Evolutionary conservation across 2,797 vertebrate species (phyloP).

Genomic region (Tangara arthus): DNA sequence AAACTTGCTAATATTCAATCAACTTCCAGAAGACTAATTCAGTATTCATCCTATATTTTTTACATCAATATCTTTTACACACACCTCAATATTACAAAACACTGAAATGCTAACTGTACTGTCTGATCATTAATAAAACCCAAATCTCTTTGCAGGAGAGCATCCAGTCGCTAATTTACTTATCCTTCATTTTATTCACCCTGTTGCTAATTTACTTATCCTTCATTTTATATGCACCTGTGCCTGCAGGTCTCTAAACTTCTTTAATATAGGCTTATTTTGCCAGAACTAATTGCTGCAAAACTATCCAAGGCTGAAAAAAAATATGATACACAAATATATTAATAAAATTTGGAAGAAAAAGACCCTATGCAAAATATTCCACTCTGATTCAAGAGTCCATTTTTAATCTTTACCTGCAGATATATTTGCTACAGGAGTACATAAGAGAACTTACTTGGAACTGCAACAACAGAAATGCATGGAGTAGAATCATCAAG

Average conservation of each 20-base stretch:
- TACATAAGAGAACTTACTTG: slow-evolving; percentile 79
- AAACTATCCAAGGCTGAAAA: background rate
- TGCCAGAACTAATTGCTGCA: background rate
- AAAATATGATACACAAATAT: background rate
- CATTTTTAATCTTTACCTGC: background rate
- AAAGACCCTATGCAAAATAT: background rate
- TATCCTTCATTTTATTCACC: background rate
- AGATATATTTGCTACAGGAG: background rate
- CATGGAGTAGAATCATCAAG: slow-evolving; percentile 77
- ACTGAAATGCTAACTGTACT: background rate
- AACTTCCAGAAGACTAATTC: background rate
- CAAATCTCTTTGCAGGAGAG: background rate
- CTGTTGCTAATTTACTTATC: background rate
- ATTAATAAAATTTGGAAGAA: background rate
- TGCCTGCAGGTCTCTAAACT: background rate
- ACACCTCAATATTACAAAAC: background rate
- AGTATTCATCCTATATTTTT: background rate
- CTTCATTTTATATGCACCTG: background rate
- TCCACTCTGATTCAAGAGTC: background rate
- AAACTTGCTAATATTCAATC: background rate
- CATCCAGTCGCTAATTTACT: background rate
- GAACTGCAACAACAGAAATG: slow-evolving; percentile 92
- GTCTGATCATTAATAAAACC: background rate
- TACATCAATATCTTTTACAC: background rate
- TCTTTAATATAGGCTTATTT: background rate